Evolutionary conservation across 2,888 invertebrate genomes (phyloP), one percentile per base, ranked within the genome.

Genomic region (Phyllotreta cruciferae): DNA sequence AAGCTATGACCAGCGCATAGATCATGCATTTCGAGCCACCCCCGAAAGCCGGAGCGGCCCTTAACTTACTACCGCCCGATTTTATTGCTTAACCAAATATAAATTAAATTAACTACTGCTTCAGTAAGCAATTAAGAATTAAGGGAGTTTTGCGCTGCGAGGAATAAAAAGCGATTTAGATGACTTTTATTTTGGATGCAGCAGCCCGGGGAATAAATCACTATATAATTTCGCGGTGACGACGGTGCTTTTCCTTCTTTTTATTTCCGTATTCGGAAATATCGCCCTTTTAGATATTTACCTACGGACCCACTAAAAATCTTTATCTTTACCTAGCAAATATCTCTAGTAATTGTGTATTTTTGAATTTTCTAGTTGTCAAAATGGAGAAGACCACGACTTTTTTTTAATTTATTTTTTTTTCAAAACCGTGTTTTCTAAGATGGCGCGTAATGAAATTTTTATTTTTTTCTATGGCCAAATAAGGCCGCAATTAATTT

Each of bases 91-190:
- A 75, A 77, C 79, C 78, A 80, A 79, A 79, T 80, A 81, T 81
- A 80, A 81, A 81, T 81, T 81, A 81, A 81, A 81, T 81, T 81
- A 81, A 81, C 80, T 81, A 80, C 81, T 77, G 80, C 80, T 80
- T 80, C 80, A 79, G 79, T 79, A 77, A 78, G 80, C 81, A 80
- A 81, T 81, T 81, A 80, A 79, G 80, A 80, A 80, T 80, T 80
- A 76, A 78, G 78, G 79, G 78, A 79, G 78, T 78, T 78, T 76
- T 77, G 77, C 75, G 75, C 73, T 71, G 72, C 74, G 73, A 72
- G 76, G 74, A 75, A 78, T 78, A 79, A 79, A 79, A 79, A 78
- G 77, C 77, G 79, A 79, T 79, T 78, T 78, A 76, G 78, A 76
- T 75, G 78, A 79, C 78, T 79, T 78, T 78, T 78, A 78, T 79